Conservation (phyloP, 1,140 invertebrate species). For the Phenacoccus solenopsis region DNA sequence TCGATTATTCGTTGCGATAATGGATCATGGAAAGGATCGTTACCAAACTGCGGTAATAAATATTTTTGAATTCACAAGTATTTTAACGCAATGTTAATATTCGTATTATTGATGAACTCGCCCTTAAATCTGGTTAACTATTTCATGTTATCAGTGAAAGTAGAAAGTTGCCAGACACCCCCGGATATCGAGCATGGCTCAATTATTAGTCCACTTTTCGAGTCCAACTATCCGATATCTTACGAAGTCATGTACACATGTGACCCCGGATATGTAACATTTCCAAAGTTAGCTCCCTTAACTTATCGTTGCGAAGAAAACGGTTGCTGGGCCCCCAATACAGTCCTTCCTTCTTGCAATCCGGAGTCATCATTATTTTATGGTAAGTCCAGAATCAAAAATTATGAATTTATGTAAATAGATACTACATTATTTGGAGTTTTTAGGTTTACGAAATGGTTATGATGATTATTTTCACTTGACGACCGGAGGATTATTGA, state of each 20-base stretch:
- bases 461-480: background rate
- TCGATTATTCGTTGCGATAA: constrained; percentile 12
- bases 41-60: constrained; percentile 13
- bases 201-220: background rate
- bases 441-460: background rate
- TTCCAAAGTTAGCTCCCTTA: background rate
- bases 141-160: background rate
- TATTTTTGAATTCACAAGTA: no score
- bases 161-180: background rate
- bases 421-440: no score
- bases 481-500: background rate
- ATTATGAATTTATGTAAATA: no score
- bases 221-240: background rate
- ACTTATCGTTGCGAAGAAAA: background rate
- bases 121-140: background rate
- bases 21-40: background rate
- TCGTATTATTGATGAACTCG: background rate
- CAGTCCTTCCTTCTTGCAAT: background rate
- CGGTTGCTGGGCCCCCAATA: background rate
- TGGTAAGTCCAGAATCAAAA: no score
- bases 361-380: background rate
- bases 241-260: background rate
- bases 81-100: no score
- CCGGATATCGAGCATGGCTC: background rate
- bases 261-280: background rate